A percentile compares a stretch with the other conserved stretches of the same genome.
phyloP scores from a whole-genome alignment of 2,113 vertebrate species.

The Nothocercus julius region DNA sequence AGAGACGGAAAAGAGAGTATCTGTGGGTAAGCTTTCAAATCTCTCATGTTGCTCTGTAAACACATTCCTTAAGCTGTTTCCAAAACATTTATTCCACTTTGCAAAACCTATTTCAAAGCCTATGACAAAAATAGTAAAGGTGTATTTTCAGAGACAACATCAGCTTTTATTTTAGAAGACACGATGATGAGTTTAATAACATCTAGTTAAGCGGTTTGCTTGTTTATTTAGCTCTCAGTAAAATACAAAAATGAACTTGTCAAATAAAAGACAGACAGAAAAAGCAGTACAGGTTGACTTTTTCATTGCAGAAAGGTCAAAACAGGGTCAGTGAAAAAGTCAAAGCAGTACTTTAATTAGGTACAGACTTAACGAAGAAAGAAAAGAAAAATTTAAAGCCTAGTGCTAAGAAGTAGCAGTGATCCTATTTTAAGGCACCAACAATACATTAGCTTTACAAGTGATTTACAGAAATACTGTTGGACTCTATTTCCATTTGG shows the following conservation, averaged over 20 bases:
- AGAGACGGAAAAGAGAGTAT: not conserved
- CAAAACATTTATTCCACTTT: not conserved
- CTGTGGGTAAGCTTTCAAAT: not conserved
- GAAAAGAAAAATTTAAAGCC: not conserved
- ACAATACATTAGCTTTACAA: not conserved
- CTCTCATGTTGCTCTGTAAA: not conserved
- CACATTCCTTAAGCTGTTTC: not conserved
- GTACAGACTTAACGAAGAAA: not conserved
- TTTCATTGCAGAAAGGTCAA: not conserved
- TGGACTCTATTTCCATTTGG: not conserved
- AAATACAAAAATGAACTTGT: not conserved
- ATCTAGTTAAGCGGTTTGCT: not conserved
- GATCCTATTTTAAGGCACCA: not conserved
- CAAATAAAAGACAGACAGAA: not conserved
- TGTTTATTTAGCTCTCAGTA: not conserved
- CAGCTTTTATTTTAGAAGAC: not conserved
- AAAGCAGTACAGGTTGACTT: not conserved
- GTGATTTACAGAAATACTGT: not conserved
- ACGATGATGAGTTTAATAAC: not conserved
- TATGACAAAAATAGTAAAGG: not conserved
- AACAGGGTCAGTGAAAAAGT: not conserved
- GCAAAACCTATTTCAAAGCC: too few species aligned
- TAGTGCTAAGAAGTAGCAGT: not conserved
- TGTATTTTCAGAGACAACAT: not conserved
- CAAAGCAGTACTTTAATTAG: not conserved